phyloP scores from a whole-genome alignment of 2,113 vertebrate genomes.

The Salvelinus sp. region DNA sequence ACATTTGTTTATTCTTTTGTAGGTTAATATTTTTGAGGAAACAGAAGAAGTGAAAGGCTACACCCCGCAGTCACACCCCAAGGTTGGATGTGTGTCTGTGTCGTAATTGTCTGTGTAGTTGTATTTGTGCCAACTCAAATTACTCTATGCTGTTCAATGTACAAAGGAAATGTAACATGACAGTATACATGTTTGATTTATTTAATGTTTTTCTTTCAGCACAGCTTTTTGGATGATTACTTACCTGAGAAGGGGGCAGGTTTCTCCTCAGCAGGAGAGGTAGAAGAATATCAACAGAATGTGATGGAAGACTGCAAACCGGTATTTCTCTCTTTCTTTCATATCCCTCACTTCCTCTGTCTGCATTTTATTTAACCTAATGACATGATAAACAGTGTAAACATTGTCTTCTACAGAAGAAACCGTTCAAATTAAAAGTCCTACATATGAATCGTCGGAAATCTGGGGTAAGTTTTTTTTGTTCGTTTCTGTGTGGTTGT shows the following conservation, averaged over 20 bases:
- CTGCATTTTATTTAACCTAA: background rate
- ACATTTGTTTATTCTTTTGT: background rate
- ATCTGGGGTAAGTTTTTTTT: background rate
- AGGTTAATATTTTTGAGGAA: constrained; percentile 32
- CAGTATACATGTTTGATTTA: no score
- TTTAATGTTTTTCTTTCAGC: background rate
- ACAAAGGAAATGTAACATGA: no score
- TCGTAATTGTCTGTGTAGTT: background rate
- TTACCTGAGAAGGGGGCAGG: background rate
- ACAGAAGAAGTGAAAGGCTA: background rate
- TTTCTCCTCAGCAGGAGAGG: background rate
- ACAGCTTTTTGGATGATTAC: background rate
- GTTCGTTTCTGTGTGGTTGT: background rate
- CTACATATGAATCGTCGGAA: background rate
- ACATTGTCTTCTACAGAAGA: background rate
- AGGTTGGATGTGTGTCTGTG: constrained; percentile 23
- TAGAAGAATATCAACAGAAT: constrained; percentile 11
- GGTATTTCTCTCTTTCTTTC: background rate
- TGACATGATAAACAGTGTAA: background rate
- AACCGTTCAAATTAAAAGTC: background rate
- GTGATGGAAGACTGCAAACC: constrained; percentile 14
- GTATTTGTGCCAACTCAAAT: no score
- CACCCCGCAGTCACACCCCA: constrained; percentile 8
- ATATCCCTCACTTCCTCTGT: background rate
- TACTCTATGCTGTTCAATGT: no score